These are phyloP conservation scores for Uloborus diversus DNA, from an alignment of 1,140 invertebrate genomes.

Conservation along the genomic window DNA sequence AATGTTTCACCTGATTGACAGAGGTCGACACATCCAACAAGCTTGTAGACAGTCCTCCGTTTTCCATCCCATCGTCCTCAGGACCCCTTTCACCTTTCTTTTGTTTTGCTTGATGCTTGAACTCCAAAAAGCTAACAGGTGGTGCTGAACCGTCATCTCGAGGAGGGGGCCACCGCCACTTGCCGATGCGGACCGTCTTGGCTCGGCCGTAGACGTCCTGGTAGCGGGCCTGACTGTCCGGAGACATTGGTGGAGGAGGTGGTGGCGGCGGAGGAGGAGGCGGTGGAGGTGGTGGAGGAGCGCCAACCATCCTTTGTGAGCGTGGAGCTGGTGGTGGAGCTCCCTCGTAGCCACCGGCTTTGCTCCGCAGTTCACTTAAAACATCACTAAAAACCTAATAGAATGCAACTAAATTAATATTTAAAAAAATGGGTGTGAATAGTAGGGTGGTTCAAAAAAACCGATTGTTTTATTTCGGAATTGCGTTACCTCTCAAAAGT, in stretches of 20 bases:
- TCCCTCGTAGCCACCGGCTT: constrained; percentile 60
- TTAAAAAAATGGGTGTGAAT: not conserved
- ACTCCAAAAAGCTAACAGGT: constrained; percentile 80
- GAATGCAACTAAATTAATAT: not conserved
- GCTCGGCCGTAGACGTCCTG: constrained; percentile 87
- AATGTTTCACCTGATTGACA: not conserved
- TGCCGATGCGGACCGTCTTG: constrained; percentile 94
- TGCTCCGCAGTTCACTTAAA: constrained; percentile 69
- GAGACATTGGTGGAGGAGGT: constrained; percentile 83
- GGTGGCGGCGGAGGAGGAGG: constrained; percentile 67
- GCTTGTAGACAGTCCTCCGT: not conserved
- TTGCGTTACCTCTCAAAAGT: too few species aligned
- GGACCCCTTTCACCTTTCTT: not conserved
- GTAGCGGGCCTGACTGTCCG: constrained; percentile 67
- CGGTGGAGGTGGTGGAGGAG: constrained; percentile 54
- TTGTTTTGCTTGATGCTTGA: constrained; percentile 77
- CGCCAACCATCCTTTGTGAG: constrained; percentile 44
- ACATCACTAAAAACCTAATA: constrained; percentile 55
- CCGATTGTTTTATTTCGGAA: too few species aligned
- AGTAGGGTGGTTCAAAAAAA: too few species aligned
- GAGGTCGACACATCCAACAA: not conserved
- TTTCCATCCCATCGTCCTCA: constrained; percentile 22
- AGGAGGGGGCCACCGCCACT: constrained; percentile 95
- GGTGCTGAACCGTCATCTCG: constrained; percentile 72
- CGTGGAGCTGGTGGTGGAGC: constrained; percentile 64